These are phyloP conservation scores for Drosophila atroscutellata DNA, from an alignment of 2,888 invertebrate species.

Conservation along the genomic window DNA sequence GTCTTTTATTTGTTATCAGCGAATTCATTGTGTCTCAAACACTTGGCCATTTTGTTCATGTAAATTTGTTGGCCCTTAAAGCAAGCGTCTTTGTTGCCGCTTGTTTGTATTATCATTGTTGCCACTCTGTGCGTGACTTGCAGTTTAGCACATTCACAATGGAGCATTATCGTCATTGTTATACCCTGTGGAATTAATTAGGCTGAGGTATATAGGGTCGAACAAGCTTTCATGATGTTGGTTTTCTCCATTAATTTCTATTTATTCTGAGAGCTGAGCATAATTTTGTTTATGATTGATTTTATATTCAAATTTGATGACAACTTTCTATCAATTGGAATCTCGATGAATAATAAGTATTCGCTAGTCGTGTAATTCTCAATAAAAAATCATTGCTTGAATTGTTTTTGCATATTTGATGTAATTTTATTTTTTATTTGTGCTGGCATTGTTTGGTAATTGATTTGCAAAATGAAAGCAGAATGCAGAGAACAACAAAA, in stretches of 20 bases:
- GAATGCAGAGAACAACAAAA: conserved; percentile 53
- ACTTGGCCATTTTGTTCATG: conserved; percentile 43
- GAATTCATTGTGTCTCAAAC: conserved; percentile 19
- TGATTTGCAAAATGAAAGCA: conserved; percentile 57
- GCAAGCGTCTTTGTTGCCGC: conserved; percentile 42
- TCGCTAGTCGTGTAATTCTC: neutral
- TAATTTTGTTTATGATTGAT: neutral
- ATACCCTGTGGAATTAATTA: neutral
- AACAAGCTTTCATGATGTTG: neutral
- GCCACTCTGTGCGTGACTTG: conserved; percentile 39
- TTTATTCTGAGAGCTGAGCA: neutral
- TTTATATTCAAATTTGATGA: neutral
- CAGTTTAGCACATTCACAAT: conserved; percentile 9
- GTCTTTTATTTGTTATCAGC: conserved; percentile 24
- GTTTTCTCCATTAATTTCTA: neutral
- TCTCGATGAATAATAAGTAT: neutral
- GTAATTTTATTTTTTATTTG: conserved; percentile 40
- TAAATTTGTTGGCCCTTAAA: conserved; percentile 58
- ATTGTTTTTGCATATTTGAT: conserved; percentile 32
- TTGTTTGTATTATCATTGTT: conserved; percentile 16
- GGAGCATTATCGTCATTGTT: neutral
- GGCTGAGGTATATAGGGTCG: neutral
- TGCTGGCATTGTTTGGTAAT: conserved; percentile 51
- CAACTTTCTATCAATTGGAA: neutral
- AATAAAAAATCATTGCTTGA: conserved; percentile 8